phyloP scores from a whole-genome alignment of 2,797 vertebrate species.

The Knipowitschia caucasica region DNA sequence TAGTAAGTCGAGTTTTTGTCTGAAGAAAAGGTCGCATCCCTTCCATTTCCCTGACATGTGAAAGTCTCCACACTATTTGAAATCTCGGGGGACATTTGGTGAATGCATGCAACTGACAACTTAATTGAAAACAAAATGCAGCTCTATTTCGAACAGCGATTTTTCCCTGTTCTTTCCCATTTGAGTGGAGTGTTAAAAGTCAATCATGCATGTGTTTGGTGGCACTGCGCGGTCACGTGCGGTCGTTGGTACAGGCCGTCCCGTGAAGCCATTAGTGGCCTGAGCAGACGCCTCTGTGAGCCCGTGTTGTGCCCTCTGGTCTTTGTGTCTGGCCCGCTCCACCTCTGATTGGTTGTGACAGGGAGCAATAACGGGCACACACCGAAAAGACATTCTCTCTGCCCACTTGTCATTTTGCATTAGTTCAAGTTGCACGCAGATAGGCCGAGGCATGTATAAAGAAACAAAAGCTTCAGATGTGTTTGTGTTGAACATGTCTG shows the following conservation, averaged over 20 bases:
- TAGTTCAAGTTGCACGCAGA: constrained; percentile 45
- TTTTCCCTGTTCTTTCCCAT: neutral
- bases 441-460: constrained; percentile 20
- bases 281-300: constrained; percentile 32
- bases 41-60: neutral
- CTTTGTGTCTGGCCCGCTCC: constrained; percentile 65
- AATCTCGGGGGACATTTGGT: neutral
- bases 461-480: constrained; percentile 1
- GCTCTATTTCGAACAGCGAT: neutral
- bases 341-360: constrained; percentile 68
- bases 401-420: constrained; percentile 69
- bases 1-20: neutral
- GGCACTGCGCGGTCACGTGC: constrained; percentile 44
- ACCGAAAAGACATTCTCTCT: constrained; percentile 70
- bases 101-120: neutral
- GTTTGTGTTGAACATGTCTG: neutral
- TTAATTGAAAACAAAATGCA: constrained; percentile 6
- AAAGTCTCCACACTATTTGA: neutral
- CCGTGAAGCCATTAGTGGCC: constrained; percentile 59
- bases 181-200: constrained; percentile 40
- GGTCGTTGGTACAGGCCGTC: constrained; percentile 55
- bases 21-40: neutral
- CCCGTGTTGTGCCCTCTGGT: constrained; percentile 56
- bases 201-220: constrained; percentile 47
- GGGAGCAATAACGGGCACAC: constrained; percentile 60